phyloP scores from a whole-genome alignment of 1,140 invertebrate species.

The Danaus melanippus region DNA sequence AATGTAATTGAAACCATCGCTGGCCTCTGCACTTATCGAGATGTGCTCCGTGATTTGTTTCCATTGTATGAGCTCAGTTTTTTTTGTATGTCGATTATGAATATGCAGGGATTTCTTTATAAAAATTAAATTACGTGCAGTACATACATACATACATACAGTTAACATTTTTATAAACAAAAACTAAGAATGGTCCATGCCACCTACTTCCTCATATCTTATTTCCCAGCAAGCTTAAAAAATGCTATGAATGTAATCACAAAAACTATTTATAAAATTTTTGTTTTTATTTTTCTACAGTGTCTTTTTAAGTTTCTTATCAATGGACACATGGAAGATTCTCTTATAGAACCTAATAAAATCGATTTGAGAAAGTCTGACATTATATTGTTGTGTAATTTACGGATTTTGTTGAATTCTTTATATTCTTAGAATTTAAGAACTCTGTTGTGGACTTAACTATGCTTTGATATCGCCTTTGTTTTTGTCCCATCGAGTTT shows the following conservation, averaged over 20 bases:
- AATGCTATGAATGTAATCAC: no score
- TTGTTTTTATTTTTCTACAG: no score
- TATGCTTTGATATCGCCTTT: no score
- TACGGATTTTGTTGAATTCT: constrained; percentile 16
- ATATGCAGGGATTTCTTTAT: no score
- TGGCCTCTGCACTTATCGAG: constrained; percentile 55
- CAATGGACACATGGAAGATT: constrained; percentile 18
- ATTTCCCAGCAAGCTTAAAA: no score
- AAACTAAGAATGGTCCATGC: neutral
- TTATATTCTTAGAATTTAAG: no score
- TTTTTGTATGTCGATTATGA: neutral
- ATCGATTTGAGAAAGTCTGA: constrained; percentile 22
- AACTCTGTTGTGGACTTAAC: no score
- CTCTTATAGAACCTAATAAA: constrained; percentile 21
- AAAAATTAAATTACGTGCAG: no score
- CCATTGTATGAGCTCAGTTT: constrained; percentile 22
- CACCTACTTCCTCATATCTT: no score
- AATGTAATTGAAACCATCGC: constrained; percentile 57
- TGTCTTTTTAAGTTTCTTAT: neutral
- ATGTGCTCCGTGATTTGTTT: constrained; percentile 32
- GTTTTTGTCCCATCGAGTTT: no score
- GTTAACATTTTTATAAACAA: neutral
- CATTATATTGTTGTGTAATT: constrained; percentile 24
- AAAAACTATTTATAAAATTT: no score
- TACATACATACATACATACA: no score